Evolutionary conservation across 2,797 vertebrate species (phyloP).

Genomic region (Florisuga fusca): DNA sequence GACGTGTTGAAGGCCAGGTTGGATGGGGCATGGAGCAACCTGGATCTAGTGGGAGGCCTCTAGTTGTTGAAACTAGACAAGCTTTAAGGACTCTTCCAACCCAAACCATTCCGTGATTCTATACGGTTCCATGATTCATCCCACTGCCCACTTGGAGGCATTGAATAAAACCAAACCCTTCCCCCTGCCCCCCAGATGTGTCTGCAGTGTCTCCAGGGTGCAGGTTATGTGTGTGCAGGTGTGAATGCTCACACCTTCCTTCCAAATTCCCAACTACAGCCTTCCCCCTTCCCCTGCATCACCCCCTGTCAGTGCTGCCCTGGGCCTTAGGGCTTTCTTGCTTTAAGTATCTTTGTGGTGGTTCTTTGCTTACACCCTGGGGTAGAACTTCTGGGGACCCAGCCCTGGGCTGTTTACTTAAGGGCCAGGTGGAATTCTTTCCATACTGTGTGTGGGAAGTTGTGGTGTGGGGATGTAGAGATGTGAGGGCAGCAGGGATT

Average conservation of each 20-base stretch:
- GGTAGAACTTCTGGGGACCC: too few relatives aligned
- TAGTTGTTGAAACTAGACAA: too few relatives aligned
- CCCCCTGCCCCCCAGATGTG: rapidly evolving
- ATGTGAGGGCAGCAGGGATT: neutral
- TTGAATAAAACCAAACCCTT: neutral
- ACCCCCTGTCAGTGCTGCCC: neutral
- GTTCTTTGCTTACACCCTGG: too few relatives aligned
- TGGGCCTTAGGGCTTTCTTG: neutral
- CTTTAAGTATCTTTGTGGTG: too few relatives aligned
- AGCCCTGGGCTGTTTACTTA: too few relatives aligned
- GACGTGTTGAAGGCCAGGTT: too few relatives aligned
- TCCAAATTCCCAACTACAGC: neutral
- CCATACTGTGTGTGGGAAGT: neutral
- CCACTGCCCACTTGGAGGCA: neutral
- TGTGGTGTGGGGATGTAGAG: rapidly evolving
- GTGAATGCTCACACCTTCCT: neutral
- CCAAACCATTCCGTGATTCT: too few relatives aligned
- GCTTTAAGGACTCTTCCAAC: too few relatives aligned
- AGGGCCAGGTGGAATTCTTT: too few relatives aligned
- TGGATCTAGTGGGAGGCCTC: too few relatives aligned
- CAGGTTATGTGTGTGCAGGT: neutral
- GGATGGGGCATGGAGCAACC: too few relatives aligned
- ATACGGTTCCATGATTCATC: neutral
- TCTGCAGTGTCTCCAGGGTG: neutral
- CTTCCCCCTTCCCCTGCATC: too few relatives aligned